Evolutionary conservation across 2,797 vertebrate species (phyloP).

Genomic region (Sebastes vulpes): DNA sequence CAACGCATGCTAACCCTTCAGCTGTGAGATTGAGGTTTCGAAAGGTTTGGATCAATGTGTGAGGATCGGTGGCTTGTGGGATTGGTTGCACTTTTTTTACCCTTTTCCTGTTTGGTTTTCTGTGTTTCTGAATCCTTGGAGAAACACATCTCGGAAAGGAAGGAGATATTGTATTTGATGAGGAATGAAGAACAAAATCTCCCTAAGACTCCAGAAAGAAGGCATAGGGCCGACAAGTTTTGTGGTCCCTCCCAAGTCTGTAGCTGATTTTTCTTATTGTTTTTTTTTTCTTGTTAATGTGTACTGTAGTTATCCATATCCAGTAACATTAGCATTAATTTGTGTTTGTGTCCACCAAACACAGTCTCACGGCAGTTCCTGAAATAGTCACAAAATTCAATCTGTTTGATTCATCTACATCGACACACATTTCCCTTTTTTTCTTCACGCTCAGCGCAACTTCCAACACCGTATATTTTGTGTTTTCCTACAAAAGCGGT

Average conservation of each 20-base stretch:
- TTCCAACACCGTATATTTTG: no score
- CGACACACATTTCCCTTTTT: no score
- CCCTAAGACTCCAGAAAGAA: neutral
- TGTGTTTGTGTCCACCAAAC: neutral
- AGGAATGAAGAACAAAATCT: neutral
- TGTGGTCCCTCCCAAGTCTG: neutral
- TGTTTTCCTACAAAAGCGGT: no score
- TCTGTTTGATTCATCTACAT: no score
- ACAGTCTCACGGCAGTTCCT: no score
- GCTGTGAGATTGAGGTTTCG: neutral
- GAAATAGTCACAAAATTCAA: no score
- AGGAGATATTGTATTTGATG: neutral
- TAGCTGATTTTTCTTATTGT: neutral
- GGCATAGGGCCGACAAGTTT: neutral
- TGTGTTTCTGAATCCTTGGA: neutral
- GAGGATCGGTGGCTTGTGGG: neutral
- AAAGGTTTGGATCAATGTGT: neutral
- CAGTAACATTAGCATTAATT: neutral
- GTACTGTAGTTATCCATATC: neutral
- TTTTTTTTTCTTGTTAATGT: neutral
- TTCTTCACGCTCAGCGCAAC: no score
- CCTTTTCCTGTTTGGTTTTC: neutral
- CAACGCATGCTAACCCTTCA: neutral
- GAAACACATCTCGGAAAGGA: neutral
- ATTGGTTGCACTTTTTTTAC: neutral